Evolutionary conservation across 2,888 invertebrate species (phyloP).

Genomic region (Andrena praecox): DNA sequence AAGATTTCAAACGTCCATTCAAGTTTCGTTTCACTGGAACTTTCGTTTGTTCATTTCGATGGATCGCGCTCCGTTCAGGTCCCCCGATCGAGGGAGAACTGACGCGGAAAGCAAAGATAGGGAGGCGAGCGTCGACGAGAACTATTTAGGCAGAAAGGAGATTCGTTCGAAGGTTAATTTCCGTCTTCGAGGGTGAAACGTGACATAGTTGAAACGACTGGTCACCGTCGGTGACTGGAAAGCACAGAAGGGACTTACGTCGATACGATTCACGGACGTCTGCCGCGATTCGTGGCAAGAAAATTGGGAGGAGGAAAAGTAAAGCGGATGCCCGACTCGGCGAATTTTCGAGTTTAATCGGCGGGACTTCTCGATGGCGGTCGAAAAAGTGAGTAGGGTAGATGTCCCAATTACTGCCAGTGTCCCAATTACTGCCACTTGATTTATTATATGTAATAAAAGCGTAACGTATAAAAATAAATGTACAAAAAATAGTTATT

Average conservation of each 20-base stretch:
- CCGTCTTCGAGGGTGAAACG: conserved; percentile 49
- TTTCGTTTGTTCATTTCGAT: conserved; percentile 32
- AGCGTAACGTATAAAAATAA: too few relatives aligned
- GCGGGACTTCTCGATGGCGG: too few relatives aligned
- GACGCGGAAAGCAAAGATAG: conserved; percentile 64
- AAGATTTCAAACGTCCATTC: background rate
- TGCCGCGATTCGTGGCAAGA: background rate
- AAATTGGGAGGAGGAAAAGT: too few relatives aligned
- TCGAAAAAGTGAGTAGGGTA: background rate
- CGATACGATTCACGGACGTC: background rate
- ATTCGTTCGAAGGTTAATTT: conserved; percentile 68
- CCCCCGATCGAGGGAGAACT: conserved; percentile 40
- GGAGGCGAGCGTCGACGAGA: conserved; percentile 32
- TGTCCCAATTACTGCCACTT: too few relatives aligned
- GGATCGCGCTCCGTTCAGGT: conserved; percentile 23
- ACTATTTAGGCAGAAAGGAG: conserved; percentile 70
- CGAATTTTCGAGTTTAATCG: too few relatives aligned
- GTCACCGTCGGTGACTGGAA: conserved; percentile 33
- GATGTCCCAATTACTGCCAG: too few relatives aligned
- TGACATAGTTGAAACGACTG: conserved; percentile 27
- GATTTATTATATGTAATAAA: too few relatives aligned
- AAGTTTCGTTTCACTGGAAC: background rate
- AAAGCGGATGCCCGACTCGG: too few relatives aligned
- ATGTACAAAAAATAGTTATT: too few relatives aligned
- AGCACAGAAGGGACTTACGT: conserved; percentile 11